Conservation (phyloP, 2,113 vertebrate genomes). For the Tragelaphus buxtoni region DNA sequence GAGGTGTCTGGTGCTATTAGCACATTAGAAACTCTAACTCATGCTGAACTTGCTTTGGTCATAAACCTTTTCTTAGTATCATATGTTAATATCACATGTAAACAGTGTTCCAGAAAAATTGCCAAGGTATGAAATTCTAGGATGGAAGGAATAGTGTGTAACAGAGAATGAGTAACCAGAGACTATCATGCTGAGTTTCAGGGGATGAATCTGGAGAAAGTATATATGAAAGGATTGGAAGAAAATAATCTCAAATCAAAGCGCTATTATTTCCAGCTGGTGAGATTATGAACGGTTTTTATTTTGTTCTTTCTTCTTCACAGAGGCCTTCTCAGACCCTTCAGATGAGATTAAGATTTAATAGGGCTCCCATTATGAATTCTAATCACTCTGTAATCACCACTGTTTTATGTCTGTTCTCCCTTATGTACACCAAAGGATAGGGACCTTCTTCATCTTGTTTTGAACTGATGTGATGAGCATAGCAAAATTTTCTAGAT, state of each 20-base stretch:
- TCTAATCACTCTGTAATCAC: too few species aligned
- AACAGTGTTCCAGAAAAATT: not conserved
- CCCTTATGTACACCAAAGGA: not conserved
- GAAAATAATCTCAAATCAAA: not conserved
- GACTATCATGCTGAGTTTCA: not conserved
- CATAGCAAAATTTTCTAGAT: not conserved
- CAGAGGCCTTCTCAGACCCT: not conserved
- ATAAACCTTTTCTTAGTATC: not conserved
- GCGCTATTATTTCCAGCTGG: not conserved
- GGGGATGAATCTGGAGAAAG: not conserved
- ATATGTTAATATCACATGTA: accelerated
- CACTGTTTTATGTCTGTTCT: not conserved
- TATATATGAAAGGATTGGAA: not conserved
- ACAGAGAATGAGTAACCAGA: not conserved
- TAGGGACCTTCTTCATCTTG: not conserved
- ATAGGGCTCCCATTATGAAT: not conserved
- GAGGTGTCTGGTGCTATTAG: not conserved
- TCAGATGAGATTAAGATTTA: not conserved
- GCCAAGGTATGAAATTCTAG: too few species aligned
- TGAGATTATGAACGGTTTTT: not conserved
- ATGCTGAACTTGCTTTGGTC: not conserved
- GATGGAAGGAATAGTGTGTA: not conserved
- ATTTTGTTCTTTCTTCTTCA: not conserved
- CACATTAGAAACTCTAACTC: not conserved
- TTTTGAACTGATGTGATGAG: not conserved